Conservation (phyloP, 2,797 vertebrate genomes). For the Urocyon cinereoargenteus region DNA sequence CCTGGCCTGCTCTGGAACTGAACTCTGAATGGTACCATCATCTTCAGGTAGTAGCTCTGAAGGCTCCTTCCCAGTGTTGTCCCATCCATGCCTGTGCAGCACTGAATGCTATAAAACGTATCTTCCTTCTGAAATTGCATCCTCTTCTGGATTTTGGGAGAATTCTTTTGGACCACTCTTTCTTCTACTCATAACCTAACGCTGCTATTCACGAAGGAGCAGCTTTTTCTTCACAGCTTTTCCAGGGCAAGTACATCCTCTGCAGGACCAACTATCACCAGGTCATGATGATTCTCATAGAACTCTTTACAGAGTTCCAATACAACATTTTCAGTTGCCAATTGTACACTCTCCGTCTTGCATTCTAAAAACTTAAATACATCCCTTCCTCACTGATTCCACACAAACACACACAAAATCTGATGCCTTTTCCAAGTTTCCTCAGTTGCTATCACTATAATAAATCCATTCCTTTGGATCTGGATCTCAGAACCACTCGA, state of each 20-base stretch:
- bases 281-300: background rate
- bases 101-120: fast-evolving
- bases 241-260: background rate
- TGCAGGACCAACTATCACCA: background rate
- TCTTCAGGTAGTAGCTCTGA: fast-evolving
- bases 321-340: background rate
- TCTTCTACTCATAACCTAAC: background rate
- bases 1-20: too few species aligned
- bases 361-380: background rate
- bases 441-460: background rate
- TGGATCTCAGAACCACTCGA: background rate
- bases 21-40: fast-evolving
- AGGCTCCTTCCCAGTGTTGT: background rate
- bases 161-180: background rate
- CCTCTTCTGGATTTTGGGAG: background rate
- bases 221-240: background rate
- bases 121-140: background rate
- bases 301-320: background rate
- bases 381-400: background rate
- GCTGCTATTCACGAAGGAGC: too few species aligned
- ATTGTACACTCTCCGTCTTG: background rate
- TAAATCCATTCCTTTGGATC: background rate
- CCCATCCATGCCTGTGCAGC: fast-evolving
- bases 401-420: background rate
- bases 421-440: background rate